These are phyloP conservation scores for Sander lucioperca DNA, from an alignment of 2,113 vertebrate genomes.

Conservation along the genomic window DNA sequence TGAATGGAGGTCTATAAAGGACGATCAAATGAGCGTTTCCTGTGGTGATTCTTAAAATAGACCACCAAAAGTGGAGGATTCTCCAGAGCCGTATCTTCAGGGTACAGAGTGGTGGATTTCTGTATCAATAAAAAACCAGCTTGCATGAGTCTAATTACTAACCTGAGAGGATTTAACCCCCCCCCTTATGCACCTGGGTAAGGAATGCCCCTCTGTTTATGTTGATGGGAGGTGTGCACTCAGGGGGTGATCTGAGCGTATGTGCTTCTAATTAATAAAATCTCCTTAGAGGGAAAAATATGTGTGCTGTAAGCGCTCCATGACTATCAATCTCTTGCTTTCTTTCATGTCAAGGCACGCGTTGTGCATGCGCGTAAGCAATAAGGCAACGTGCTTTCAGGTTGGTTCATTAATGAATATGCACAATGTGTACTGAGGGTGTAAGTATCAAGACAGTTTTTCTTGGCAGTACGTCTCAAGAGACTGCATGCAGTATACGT, in stretches of 20 bases:
- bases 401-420: conserved; percentile 30
- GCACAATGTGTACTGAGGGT: conserved; percentile 1
- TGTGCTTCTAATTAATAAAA: conserved; percentile 70
- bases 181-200: conserved; percentile 58
- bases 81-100: conserved; percentile 46
- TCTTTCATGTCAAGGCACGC: conserved; percentile 35
- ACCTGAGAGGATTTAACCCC: conserved; percentile 62
- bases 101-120: conserved; percentile 35
- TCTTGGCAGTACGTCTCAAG: not conserved
- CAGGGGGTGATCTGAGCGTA: conserved; percentile 39
- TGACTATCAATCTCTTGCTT: conserved; percentile 30
- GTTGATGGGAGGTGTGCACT: conserved; percentile 57
- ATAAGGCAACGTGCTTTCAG: conserved; percentile 16
- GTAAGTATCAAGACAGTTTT: not conserved
- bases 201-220: conserved; percentile 65
- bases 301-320: conserved; percentile 20
- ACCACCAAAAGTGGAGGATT: conserved; percentile 44
- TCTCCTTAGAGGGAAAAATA: conserved; percentile 30
- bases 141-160: conserved; percentile 70
- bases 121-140: conserved; percentile 65
- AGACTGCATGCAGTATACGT: not conserved
- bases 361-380: conserved; percentile 16
- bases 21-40: conserved; percentile 29
- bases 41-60: conserved; percentile 62
- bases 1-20: conserved; percentile 48